A percentile compares a stretch with the other conserved stretches of the same genome.
Conservation (phyloP, 1,140 invertebrate species). For the Goniozus legneri region DNA sequence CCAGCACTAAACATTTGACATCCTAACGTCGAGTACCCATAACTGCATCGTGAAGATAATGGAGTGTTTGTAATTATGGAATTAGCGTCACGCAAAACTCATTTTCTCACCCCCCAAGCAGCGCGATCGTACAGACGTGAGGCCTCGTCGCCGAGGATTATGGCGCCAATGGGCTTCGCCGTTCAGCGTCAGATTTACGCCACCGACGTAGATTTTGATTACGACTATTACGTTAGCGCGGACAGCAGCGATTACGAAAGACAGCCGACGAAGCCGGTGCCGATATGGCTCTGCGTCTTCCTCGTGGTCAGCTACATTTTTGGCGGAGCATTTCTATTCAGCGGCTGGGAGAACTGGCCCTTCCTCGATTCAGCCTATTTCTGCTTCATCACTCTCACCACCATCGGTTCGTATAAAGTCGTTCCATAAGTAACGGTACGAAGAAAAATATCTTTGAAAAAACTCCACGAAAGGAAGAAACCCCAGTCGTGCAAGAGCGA, state of each 20-base stretch:
- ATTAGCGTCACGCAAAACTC: too few relatives aligned
- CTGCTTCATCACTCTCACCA: conserved; percentile 93
- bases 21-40: too few relatives aligned
- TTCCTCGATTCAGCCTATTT: conserved; percentile 92
- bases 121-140: conserved; percentile 42
- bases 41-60: too few relatives aligned
- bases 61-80: too few relatives aligned
- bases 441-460: too few relatives aligned
- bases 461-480: too few relatives aligned
- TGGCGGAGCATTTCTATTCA: conserved; percentile 82
- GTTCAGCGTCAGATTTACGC: conserved; percentile 58
- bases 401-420: conserved; percentile 63
- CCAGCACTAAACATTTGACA: too few relatives aligned
- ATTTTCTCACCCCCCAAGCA: too few relatives aligned
- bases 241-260: conserved; percentile 40
- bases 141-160: conserved; percentile 59
- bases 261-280: conserved; percentile 68
- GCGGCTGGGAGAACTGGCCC: conserved; percentile 82
- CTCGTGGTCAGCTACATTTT: conserved; percentile 87
- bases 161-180: conserved; percentile 67
- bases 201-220: conserved; percentile 57
- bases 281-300: conserved; percentile 87
- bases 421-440: too few relatives aligned
- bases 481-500: too few relatives aligned
- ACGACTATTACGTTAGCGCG: conserved; percentile 48